These are phyloP conservation scores for Magallana nippona DNA, from an alignment of 2,888 invertebrate species.

Conservation along the genomic window DNA sequence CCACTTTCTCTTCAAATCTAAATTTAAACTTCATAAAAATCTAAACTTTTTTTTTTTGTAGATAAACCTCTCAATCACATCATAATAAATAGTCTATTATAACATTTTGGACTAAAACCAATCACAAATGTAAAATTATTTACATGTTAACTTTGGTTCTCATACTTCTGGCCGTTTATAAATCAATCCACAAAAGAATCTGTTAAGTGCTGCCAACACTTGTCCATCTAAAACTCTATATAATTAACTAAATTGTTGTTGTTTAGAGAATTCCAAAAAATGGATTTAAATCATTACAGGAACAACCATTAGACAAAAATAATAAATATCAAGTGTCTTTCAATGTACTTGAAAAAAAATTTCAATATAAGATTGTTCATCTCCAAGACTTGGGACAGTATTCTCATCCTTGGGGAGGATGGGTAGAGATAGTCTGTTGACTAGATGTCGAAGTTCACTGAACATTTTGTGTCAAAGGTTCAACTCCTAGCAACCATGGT, in stretches of 20 bases:
- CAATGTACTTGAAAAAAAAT: not conserved
- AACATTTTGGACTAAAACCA: too few species aligned
- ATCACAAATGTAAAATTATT: too few species aligned
- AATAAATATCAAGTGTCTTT: not conserved
- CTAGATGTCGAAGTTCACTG: not conserved
- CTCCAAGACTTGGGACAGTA: not conserved
- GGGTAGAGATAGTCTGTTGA: not conserved
- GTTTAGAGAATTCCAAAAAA: not conserved
- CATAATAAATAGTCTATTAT: conserved; percentile 13
- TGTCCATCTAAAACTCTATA: not conserved
- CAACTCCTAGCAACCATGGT: conserved; percentile 48
- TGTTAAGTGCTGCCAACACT: too few species aligned
- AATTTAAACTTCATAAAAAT: not conserved
- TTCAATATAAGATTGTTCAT: not conserved
- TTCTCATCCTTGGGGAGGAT: conserved; percentile 12
- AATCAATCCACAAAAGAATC: too few species aligned
- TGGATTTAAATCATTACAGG: conserved; percentile 1
- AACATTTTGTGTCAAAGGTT: not conserved
- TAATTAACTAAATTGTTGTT: not conserved
- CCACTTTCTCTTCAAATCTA: not conserved
- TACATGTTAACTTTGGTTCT: too few species aligned
- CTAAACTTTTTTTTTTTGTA: not conserved
- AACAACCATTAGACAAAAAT: not conserved
- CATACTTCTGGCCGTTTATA: too few species aligned
- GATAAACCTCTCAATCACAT: conserved; percentile 6